Evolutionary conservation across 2,797 vertebrate species (phyloP).

Genomic region (Rhinogobio ventralis): DNA sequence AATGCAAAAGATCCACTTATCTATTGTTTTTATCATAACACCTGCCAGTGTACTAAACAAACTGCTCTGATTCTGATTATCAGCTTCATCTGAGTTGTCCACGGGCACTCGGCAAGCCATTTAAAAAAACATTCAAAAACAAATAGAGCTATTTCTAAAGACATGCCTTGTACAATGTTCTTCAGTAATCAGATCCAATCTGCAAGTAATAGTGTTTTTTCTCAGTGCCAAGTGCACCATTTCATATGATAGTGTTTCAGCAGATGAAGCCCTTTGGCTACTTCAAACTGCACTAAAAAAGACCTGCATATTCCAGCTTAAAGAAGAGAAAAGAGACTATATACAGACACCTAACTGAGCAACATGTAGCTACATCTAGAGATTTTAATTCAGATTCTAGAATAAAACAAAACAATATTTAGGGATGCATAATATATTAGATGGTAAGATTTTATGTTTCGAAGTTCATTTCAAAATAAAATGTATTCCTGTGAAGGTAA

Average conservation of each 20-base stretch:
- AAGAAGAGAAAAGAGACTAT: neutral
- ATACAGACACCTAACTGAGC: neutral
- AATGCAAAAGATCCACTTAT: neutral
- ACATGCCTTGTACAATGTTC: neutral
- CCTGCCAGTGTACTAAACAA: conserved; percentile 25
- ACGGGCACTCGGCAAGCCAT: neutral
- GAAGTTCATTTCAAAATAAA: too few species aligned
- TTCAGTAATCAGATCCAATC: conserved; percentile 37
- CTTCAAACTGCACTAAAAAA: neutral
- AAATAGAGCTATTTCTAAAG: conserved; percentile 15
- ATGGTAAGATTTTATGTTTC: neutral
- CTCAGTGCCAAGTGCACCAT: conserved; percentile 27
- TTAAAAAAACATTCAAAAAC: neutral
- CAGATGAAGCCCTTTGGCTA: conserved; percentile 32
- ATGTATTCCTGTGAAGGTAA: neutral
- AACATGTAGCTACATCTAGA: neutral
- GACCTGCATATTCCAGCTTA: neutral
- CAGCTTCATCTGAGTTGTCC: conserved; percentile 1
- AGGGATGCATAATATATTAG: neutral
- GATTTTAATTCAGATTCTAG: neutral
- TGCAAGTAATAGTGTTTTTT: conserved; percentile 1
- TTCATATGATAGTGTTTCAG: conserved; percentile 19
- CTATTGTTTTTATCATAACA: neutral
- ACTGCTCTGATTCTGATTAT: neutral
- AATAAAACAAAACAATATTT: neutral